Conservation (phyloP, 30 jellyfish, hydroid and myxozoan species). For the Catostylus mosaicus region DNA sequence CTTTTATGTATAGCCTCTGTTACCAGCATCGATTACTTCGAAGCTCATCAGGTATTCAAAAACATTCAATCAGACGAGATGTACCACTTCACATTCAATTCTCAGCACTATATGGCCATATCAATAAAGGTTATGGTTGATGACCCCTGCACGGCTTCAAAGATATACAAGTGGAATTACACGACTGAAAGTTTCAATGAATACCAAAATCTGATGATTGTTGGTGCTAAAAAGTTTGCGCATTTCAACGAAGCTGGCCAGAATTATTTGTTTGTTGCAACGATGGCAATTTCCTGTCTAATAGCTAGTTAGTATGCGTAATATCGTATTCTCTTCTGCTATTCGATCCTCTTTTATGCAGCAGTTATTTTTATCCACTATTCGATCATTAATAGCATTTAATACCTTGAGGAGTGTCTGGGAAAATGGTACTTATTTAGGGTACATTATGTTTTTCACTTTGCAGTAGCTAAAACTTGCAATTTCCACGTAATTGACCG, state of each 20-base stretch:
- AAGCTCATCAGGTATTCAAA: slow-evolving; percentile 4
- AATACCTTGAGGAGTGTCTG: too few relatives aligned
- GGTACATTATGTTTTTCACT: too few relatives aligned
- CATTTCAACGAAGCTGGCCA: slow-evolving; percentile 15
- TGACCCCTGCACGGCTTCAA: neutral
- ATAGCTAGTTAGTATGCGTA: slow-evolving; percentile 1
- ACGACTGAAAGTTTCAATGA: neutral
- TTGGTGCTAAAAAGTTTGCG: slow-evolving; percentile 17
- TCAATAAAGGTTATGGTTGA: neutral
- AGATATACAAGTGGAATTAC: slow-evolving; percentile 5
- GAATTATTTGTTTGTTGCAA: slow-evolving; percentile 7
- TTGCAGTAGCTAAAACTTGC: too few relatives aligned
- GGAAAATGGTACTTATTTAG: too few relatives aligned
- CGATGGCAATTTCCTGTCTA: slow-evolving; percentile 1
- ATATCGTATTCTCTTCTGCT: too few relatives aligned
- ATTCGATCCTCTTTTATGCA: too few relatives aligned
- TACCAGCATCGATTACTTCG: slow-evolving; percentile 13
- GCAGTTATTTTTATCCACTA: too few relatives aligned
- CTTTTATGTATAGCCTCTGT: neutral
- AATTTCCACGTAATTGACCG: too few relatives aligned
- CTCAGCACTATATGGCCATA: slow-evolving; percentile 9
- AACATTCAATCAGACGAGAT: neutral
- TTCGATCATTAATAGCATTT: too few relatives aligned
- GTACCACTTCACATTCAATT: neutral
- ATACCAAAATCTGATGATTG: slow-evolving; percentile 2